Evolutionary conservation across 2,113 vertebrate species (phyloP).

Genomic region (Cyprinus carpio): DNA sequence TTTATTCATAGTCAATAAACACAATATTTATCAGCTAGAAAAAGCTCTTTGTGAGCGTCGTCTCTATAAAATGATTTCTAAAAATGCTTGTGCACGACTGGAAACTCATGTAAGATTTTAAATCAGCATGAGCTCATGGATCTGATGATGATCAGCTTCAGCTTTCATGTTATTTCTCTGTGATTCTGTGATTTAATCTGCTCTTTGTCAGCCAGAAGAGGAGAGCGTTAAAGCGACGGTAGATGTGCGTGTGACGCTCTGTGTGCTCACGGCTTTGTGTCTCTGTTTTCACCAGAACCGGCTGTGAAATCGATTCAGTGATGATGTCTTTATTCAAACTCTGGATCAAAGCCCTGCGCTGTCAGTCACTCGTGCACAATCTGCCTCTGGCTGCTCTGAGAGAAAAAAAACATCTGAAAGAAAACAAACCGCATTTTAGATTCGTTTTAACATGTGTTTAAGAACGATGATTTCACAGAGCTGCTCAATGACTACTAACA

Average conservation of each 20-base stretch:
- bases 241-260: conserved; percentile 48
- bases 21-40: too few relatives aligned
- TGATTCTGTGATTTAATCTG: not conserved
- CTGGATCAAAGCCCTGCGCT: conserved; percentile 37
- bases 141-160: not conserved
- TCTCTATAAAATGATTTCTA: too few relatives aligned
- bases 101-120: not conserved
- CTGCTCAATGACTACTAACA: not conserved
- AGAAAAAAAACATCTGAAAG: not conserved
- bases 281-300: not conserved
- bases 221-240: conserved; percentile 69
- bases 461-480: not conserved
- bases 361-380: conserved; percentile 6
- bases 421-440: not conserved
- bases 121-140: not conserved
- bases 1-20: not conserved
- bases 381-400: conserved; percentile 1
- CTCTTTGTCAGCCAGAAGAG: conserved; percentile 68
- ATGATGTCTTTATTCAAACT: conserved; percentile 30
- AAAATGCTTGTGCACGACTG: too few relatives aligned
- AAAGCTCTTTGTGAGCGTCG: too few relatives aligned
- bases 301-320: conserved; percentile 46
- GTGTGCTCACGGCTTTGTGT: conserved; percentile 10
- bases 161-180: not conserved
- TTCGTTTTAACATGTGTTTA: not conserved